Base-by-base conservation (phyloP, 2,888 invertebrate species). In the Plusia festucae region DNA sequence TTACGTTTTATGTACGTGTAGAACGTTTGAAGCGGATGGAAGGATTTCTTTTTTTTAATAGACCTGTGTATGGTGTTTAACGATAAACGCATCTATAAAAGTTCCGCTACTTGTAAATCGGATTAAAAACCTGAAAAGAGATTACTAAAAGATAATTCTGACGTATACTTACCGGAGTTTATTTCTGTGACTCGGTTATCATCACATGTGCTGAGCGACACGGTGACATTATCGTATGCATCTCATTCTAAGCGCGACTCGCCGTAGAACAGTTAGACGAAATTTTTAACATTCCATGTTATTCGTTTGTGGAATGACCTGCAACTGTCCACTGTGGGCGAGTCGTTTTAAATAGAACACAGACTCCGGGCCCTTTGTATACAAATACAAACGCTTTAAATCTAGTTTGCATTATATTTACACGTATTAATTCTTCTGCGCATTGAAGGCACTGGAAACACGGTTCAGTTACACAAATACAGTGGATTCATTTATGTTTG, bases 221-320 rank as follows among this genome's bases (percentile, higher is more conserved):
- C 76, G 70, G 70, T 56, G 64, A 79, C 79, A 81, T 75, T 84
- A 85, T 85, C 86, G 79, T 76, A 80, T 80, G 83, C 84, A 88
- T 88, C 86, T 85, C 76, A 82, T 79, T 81, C 74, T 73, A 76
- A 79, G 52, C 77, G 79, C 74, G 70, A 81, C 75, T 73, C 72
- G 73, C 75, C 70, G 64, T 73, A 78, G 78, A 86, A 93, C 93
- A 91, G 93, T 93, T 93, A 93, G 72, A 84, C 81, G 76, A 85
- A 85, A 91, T 91, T 89, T 91, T 90, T 88, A 65, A 85, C 88
- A 93, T 93, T 91, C 91, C 90, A 73, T 79, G 77, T 79, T 82
- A 85, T 87, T 85, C 83, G 86, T 85, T 84, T 85, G 83, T 83
- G 69, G 66, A 79, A 75, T 73, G 75, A 79, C 72, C 69, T 52